Evolutionary conservation across 1,140 invertebrate species (phyloP).

Genomic region (Cydia strobilella): DNA sequence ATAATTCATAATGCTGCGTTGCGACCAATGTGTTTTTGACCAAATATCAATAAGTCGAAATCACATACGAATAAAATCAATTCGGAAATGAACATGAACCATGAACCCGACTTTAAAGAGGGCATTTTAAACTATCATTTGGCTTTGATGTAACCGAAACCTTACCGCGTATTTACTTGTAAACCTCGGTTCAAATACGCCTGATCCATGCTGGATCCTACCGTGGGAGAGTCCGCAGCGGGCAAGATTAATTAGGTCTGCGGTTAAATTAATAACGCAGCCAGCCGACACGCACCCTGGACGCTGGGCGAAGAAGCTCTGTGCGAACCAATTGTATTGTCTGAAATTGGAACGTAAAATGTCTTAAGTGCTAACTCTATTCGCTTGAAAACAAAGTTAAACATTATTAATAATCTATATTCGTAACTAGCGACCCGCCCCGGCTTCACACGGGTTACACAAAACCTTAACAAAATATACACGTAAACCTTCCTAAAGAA

Average conservation of each 20-base stretch:
- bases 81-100: neutral
- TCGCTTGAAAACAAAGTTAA: neutral
- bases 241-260: constrained; percentile 71
- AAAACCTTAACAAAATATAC: no score
- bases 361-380: neutral
- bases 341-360: neutral
- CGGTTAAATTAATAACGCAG: constrained; percentile 69
- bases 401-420: no score
- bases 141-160: neutral
- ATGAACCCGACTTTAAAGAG: neutral
- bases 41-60: no score
- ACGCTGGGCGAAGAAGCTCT: constrained; percentile 33
- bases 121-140: neutral
- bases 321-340: constrained; percentile 1
- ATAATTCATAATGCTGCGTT: no score
- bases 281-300: constrained; percentile 48
- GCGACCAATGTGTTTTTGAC: no score
- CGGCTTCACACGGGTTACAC: no score
- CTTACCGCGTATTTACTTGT: neutral
- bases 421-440: no score
- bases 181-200: constrained; percentile 3
- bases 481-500: no score
- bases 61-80: neutral
- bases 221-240: constrained; percentile 62
- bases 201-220: constrained; percentile 40